A percentile compares a stretch with the other conserved stretches of the same genome.
These are phyloP conservation scores for Lepus americanus DNA, from an alignment of 2,113 vertebrate genomes.

Conservation along the genomic window DNA sequence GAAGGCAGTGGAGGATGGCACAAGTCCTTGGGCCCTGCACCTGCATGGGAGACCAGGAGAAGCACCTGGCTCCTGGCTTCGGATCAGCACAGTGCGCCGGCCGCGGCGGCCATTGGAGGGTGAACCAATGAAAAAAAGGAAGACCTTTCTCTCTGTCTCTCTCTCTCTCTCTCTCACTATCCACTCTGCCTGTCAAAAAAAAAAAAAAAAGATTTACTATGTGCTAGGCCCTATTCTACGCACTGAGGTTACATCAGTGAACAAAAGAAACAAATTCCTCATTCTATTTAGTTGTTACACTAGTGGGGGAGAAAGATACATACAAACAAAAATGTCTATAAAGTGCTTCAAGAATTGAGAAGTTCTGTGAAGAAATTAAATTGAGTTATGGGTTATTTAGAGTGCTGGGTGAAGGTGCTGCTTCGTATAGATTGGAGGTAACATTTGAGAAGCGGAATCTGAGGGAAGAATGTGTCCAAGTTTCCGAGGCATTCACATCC, in stretches of 20 bases:
- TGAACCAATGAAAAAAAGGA: too few species aligned
- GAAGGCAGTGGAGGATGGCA: too few species aligned
- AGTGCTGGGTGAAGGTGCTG: background rate
- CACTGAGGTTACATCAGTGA: background rate
- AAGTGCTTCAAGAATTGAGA: background rate
- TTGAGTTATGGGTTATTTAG: background rate
- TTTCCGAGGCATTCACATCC: background rate
- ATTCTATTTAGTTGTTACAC: background rate
- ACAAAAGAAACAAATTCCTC: background rate
- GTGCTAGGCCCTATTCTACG: background rate
- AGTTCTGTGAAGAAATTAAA: background rate
- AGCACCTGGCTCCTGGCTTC: too few species aligned
- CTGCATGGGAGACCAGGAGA: too few species aligned
- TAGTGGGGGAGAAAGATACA: background rate
- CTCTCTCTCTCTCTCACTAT: too few species aligned
- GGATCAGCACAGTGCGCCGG: too few species aligned
- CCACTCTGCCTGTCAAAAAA: too few species aligned
- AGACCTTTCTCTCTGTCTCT: too few species aligned
- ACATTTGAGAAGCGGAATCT: background rate
- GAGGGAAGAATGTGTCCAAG: background rate
- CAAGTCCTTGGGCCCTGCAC: too few species aligned
- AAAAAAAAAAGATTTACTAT: background rate
- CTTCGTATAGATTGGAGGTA: background rate
- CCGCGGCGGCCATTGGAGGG: too few species aligned
- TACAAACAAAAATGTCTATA: background rate